Conservation (phyloP, 2,113 vertebrate genomes). For the Psammodynastes pulverulentus region DNA sequence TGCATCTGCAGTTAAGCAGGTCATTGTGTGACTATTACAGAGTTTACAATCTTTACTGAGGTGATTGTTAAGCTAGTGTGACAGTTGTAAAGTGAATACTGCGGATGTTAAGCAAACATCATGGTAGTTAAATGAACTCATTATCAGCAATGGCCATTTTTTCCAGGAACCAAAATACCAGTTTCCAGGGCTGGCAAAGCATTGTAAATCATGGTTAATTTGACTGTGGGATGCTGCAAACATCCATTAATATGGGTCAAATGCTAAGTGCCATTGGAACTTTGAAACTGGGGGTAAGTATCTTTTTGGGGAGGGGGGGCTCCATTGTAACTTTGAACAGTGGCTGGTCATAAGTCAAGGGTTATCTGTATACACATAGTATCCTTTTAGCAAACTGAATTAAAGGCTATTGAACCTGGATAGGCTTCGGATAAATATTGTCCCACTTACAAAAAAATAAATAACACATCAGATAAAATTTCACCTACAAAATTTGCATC, state of each 20-base stretch:
- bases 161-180: not conserved
- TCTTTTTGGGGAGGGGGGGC: not conserved
- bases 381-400: not conserved
- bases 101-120: not conserved
- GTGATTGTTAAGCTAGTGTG: not conserved
- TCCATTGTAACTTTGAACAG: not conserved
- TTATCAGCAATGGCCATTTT: not conserved
- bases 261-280: not conserved
- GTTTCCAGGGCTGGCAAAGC: accelerated
- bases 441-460: not conserved
- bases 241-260: not conserved
- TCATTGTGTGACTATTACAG: not conserved
- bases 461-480: not conserved
- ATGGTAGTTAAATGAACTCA: not conserved
- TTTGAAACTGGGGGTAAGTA: not conserved
- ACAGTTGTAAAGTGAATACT: not conserved
- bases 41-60: not conserved
- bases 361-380: not conserved
- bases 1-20: not conserved
- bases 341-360: not conserved
- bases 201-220: not conserved
- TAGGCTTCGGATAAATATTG: not conserved
- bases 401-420: not conserved
- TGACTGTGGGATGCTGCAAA: not conserved
- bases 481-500: not conserved